Percentiles rank a stretch among this genome's conserved stretches.
phyloP scores from a whole-genome alignment of 2,888 invertebrate species.

The Hirtodrosophila histrioides region DNA sequence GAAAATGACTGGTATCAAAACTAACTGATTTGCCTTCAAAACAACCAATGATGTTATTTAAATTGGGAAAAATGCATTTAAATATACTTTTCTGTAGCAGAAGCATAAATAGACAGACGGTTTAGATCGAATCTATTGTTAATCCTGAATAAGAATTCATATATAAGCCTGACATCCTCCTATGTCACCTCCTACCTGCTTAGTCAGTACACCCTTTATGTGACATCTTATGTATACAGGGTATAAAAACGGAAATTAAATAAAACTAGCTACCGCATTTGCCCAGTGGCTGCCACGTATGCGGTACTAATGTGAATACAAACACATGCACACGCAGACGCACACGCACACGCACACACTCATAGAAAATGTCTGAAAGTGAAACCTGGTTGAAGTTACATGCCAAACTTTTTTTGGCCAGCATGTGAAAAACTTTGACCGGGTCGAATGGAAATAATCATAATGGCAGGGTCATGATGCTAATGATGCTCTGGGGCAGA shows the following conservation, averaged over 20 bases:
- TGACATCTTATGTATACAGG: no score
- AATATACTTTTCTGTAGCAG: no score
- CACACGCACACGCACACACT: conserved; percentile 2
- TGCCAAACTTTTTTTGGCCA: conserved; percentile 31
- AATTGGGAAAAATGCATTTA: no score
- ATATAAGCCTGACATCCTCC: no score
- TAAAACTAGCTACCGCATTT: conserved; percentile 13
- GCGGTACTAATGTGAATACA: conserved; percentile 14
- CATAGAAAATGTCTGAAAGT: neutral
- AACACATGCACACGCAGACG: conserved; percentile 2
- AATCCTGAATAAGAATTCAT: no score
- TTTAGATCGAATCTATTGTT: no score
- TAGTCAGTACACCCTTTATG: no score
- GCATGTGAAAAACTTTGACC: conserved; percentile 46
- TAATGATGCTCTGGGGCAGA: conserved; percentile 57
- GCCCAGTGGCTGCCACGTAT: neutral
- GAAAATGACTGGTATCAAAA: no score
- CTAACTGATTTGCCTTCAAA: no score
- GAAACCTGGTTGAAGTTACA: conserved; percentile 18
- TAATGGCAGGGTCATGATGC: conserved; percentile 47
- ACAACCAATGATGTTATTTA: no score
- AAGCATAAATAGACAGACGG: no score
- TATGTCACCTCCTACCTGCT: no score
- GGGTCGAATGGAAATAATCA: conserved; percentile 55
- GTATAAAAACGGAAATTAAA: neutral